A percentile compares a stretch with the other conserved stretches of the same genome.
Conservation (phyloP, 2,113 vertebrate genomes). For the Archocentrus centrarchus region DNA sequence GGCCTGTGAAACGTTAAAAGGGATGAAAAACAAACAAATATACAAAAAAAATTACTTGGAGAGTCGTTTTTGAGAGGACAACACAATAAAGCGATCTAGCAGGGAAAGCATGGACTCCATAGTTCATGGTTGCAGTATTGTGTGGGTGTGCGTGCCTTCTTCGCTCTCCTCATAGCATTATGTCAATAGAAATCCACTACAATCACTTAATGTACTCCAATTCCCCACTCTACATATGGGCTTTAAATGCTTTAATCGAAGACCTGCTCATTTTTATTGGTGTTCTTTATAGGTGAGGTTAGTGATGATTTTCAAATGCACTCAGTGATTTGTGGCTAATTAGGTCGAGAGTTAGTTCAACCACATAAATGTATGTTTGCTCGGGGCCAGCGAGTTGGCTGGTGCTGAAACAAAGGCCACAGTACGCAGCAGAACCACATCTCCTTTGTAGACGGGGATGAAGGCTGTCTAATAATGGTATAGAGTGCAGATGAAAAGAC, state of each 20-base stretch:
- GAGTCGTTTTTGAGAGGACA: background rate
- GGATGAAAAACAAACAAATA: background rate
- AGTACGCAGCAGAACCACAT: slow-evolving; percentile 1
- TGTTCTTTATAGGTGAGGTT: slow-evolving; percentile 75
- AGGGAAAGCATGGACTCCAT: slow-evolving; percentile 35
- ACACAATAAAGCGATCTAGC: slow-evolving; percentile 34
- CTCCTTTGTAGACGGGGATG: background rate
- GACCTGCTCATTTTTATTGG: slow-evolving; percentile 73
- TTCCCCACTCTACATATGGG: slow-evolving; percentile 65
- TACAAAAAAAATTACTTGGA: background rate
- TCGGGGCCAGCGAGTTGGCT: slow-evolving; percentile 13
- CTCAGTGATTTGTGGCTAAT: slow-evolving; percentile 75
- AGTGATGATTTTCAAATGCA: slow-evolving; percentile 76
- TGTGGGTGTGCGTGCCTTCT: slow-evolving; percentile 37
- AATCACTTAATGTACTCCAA: slow-evolving; percentile 74
- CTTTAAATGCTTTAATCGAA: slow-evolving; percentile 73
- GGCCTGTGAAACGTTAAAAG: slow-evolving; percentile 16
- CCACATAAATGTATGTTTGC: slow-evolving; percentile 51
- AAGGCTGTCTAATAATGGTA: background rate
- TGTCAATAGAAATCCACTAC: slow-evolving; percentile 69
- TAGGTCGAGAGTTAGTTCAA: slow-evolving; percentile 61
- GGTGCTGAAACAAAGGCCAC: slow-evolving; percentile 37
- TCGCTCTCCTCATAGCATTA: slow-evolving; percentile 50
- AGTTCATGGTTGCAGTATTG: slow-evolving; percentile 46
- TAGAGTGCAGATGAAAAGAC: slow-evolving; percentile 44